Percentiles rank a stretch among this genome's conserved stretches.
These are phyloP conservation scores for Ginglymostoma cirratum DNA, from an alignment of 2,113 vertebrate genomes.

Conservation along the genomic window DNA sequence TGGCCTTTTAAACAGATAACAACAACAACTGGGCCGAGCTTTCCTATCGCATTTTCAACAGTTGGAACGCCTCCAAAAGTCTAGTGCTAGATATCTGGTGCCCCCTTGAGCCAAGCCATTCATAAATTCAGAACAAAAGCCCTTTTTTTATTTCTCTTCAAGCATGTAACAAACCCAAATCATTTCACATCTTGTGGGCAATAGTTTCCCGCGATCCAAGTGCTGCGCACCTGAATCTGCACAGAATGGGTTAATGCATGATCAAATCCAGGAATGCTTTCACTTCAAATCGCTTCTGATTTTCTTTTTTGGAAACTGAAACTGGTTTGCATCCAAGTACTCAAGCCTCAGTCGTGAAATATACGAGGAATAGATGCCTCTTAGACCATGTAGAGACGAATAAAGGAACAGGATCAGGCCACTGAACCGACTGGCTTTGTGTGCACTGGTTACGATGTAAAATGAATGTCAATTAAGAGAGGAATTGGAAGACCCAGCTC, in stretches of 20 bases:
- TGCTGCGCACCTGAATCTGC: too few species aligned
- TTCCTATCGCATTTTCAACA: not conserved
- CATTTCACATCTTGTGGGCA: not conserved
- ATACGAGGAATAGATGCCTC: not conserved
- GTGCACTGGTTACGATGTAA: not conserved
- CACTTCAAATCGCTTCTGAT: not conserved
- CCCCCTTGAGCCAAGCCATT: not conserved
- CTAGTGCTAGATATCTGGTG: not conserved
- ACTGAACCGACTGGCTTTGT: not conserved
- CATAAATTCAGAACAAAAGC: slow-evolving; percentile 23
- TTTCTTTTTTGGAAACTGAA: not conserved
- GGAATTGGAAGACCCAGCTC: not conserved
- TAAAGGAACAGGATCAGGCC: not conserved
- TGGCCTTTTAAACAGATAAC: not conserved
- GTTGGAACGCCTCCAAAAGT: not conserved
- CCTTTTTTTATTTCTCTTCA: not conserved
- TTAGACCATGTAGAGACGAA: not conserved
- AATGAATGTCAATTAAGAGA: not conserved
- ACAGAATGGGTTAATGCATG: not conserved
- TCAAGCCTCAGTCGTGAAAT: not conserved
- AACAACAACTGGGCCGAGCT: not conserved
- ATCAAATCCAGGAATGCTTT: not conserved
- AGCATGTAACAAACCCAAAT: not conserved
- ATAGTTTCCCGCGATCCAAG: not conserved
- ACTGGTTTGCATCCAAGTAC: not conserved